Conservation (phyloP, 92 coral and sea anemone species). For the Chrysogorgia sp. region DNA sequence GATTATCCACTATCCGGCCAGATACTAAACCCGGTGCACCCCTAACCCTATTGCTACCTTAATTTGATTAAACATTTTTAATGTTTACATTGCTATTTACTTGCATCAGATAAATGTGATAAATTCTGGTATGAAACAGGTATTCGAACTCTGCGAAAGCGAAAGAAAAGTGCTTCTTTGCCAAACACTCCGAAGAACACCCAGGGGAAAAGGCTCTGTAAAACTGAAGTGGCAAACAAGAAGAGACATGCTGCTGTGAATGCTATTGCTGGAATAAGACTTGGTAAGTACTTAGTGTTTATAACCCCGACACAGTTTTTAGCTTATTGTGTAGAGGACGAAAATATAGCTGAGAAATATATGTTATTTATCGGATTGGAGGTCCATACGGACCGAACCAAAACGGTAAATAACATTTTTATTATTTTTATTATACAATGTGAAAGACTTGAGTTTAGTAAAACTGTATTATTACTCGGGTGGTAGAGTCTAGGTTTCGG, state of each 20-base stretch:
- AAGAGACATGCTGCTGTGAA: slow-evolving; percentile 96
- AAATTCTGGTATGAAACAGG: slow-evolving; percentile 7
- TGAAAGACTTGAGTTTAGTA: too few relatives aligned
- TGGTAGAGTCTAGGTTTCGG: too few relatives aligned
- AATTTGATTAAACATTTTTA: neutral
- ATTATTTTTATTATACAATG: too few relatives aligned
- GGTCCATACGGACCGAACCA: too few relatives aligned
- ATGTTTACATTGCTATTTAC: neutral
- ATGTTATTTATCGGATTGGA: too few relatives aligned
- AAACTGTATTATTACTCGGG: too few relatives aligned
- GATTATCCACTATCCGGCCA: too few relatives aligned
- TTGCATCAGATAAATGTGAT: neutral
- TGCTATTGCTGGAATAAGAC: slow-evolving; percentile 83
- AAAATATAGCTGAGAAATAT: too few relatives aligned
- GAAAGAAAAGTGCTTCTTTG: slow-evolving; percentile 21
- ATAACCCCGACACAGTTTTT: neutral
- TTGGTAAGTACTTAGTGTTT: slow-evolving; percentile 1
- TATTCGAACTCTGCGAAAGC: slow-evolving; percentile 13
- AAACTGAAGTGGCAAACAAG: slow-evolving; percentile 76
- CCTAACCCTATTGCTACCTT: neutral
- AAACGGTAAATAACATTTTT: too few relatives aligned
- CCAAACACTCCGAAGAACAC: slow-evolving; percentile 80
- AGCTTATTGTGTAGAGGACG: too few relatives aligned
- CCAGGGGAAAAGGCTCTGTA: slow-evolving; percentile 63
- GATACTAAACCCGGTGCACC: too few relatives aligned